Evolutionary conservation across 2,113 vertebrate species (phyloP).

Genomic region (Actenoides lindsayi): DNA sequence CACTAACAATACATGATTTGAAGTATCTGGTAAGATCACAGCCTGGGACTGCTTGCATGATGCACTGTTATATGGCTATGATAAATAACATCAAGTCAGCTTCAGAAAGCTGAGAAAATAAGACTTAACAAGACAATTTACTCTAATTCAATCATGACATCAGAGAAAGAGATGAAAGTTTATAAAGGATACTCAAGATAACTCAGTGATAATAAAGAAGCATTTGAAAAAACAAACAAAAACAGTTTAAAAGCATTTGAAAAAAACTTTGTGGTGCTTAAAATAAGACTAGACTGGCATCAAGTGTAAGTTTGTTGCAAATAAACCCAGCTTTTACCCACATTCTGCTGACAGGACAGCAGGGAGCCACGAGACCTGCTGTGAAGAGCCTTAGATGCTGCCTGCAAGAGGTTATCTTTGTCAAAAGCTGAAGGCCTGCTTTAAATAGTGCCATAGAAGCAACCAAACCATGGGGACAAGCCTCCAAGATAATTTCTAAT

Average conservation of each 20-base stretch:
- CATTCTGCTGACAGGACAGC: neutral
- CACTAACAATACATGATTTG: neutral
- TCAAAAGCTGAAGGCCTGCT: neutral
- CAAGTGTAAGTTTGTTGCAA: neutral
- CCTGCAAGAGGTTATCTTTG: neutral
- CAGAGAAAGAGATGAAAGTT: neutral
- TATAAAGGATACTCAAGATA: neutral
- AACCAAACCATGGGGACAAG: neutral
- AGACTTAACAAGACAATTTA: neutral
- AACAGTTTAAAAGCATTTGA: neutral
- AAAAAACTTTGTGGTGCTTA: neutral
- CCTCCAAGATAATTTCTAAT: neutral
- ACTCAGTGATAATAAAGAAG: neutral
- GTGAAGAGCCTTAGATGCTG: neutral
- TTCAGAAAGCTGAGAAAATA: neutral
- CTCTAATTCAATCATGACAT: neutral
- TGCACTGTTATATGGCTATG: fast-evolving
- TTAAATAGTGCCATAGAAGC: neutral
- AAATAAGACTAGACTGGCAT: neutral
- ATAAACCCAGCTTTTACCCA: neutral
- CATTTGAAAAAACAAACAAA: neutral
- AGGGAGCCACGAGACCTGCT: neutral
- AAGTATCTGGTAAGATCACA: neutral
- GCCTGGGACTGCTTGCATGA: neutral
- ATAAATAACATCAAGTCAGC: neutral